Percentiles rank a stretch among this genome's conserved stretches.
phyloP scores from a whole-genome alignment of 2,888 invertebrate genomes.

The Brassicogethes aeneus region DNA sequence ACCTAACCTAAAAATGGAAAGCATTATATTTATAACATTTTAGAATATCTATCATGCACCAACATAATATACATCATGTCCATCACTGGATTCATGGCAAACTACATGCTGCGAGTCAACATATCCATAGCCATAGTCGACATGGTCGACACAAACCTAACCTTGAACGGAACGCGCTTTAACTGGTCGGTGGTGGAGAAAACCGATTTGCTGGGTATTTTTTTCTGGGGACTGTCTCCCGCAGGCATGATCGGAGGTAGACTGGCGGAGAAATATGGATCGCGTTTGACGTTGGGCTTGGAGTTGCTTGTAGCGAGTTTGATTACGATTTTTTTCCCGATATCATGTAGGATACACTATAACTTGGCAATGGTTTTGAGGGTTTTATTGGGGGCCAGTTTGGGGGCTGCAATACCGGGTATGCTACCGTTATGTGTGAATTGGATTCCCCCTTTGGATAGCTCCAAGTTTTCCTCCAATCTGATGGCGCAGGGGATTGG shows the following conservation, averaged over 20 bases:
- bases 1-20: too few species aligned
- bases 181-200: neutral
- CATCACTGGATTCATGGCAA: neutral
- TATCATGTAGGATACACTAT: neutral
- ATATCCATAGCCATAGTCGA: neutral
- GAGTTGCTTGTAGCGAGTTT: neutral
- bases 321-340: neutral
- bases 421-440: neutral
- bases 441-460: conserved; percentile 6
- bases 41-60: neutral
- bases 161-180: neutral
- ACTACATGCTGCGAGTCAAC: neutral
- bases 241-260: neutral
- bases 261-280: neutral
- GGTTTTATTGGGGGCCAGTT: neutral
- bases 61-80: neutral
- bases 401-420: neutral
- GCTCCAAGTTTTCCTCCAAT: conserved; percentile 8
- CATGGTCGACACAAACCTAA: neutral
- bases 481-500: conserved; percentile 6
- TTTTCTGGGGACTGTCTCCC: neutral
- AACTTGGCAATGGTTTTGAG: neutral
- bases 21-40: too few species aligned
- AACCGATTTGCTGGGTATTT: neutral
- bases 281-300: neutral